phyloP scores from a whole-genome alignment of 2,113 vertebrate genomes.

The Corvus cornix region DNA sequence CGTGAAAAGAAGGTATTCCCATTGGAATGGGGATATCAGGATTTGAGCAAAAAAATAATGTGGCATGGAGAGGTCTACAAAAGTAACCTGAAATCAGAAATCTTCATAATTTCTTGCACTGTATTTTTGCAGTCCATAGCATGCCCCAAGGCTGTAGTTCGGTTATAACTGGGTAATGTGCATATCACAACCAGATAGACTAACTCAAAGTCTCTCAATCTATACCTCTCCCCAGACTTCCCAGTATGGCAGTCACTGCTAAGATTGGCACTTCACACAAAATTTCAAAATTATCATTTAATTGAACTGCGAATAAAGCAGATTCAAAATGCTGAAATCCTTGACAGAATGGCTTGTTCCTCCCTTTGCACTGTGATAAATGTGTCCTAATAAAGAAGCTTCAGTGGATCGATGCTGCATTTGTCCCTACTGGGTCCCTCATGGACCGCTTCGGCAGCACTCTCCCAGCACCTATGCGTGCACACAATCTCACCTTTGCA shows the following conservation, averaged over 20 bases:
- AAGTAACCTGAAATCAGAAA: not conserved
- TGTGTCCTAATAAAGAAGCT: not conserved
- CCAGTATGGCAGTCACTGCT: not conserved
- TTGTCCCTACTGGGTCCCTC: too few species aligned
- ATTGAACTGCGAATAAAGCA: not conserved
- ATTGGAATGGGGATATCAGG: not conserved
- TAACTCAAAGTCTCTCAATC: not conserved
- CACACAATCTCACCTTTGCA: too few species aligned
- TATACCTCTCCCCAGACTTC: not conserved
- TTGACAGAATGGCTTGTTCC: not conserved
- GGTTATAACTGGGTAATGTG: not conserved
- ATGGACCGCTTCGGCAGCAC: too few species aligned
- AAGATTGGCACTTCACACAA: not conserved
- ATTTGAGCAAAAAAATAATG: not conserved
- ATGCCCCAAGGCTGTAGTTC: not conserved
- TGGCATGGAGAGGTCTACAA: fast-evolving
- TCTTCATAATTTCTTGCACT: not conserved
- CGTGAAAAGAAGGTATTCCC: not conserved
- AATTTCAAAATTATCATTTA: not conserved
- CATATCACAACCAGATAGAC: not conserved
- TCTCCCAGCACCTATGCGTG: too few species aligned
- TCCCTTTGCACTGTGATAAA: not conserved
- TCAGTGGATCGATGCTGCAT: too few species aligned
- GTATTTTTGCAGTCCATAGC: not conserved
- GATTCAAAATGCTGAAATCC: not conserved